Base-by-base conservation (phyloP, 2,113 vertebrate species). In the Pao palembangensis region DNA sequence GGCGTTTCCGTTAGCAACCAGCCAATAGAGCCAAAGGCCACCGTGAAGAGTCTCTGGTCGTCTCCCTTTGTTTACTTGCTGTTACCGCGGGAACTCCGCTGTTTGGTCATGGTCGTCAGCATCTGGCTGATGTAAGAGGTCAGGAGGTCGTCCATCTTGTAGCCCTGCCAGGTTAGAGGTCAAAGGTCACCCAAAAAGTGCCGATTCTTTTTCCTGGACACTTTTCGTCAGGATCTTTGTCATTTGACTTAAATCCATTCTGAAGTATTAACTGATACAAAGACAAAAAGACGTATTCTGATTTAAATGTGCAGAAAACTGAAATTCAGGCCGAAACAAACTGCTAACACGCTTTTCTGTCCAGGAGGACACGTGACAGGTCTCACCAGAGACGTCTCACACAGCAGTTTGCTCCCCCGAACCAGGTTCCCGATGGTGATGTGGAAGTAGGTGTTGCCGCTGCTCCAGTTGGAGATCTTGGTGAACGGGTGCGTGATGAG, bases 61-160 rank as follows among this genome's bases (percentile, higher is more conserved):
- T 38, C 34, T 38, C 34, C 34, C 34, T 68, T 42, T 6, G 64
- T 41, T 85, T 93, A 98, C 90, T 95, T 95, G 88, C 87, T 91
- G 86, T 87, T 91, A 28, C 88, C 89, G 48, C 93, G 93, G 13
- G 92, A 83, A 2, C 85, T 90, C 53, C 95, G 86, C 84, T 96
- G 95, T 82, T 94, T 97, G 82, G 92, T 98, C 96, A 98, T 95
- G n/a, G 93, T 93, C 0, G 96, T 96, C 67, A 98, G 76, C 96
- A 98, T 98, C 93, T 98, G 96, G 86, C 96, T 99, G 86, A 99
- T 99, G 87, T 97, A 98, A 0, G 96, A 98, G n/a, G 97, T 98
- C 82, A 97, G 68, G 56, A 98, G 94, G 81, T 98, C 97, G 18
- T 99, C 96, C 97, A 98, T 98, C 88, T 99, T 99, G 90, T 98